Conservation (phyloP, 2,888 invertebrate genomes). For the Epirrhoe tristata region DNA sequence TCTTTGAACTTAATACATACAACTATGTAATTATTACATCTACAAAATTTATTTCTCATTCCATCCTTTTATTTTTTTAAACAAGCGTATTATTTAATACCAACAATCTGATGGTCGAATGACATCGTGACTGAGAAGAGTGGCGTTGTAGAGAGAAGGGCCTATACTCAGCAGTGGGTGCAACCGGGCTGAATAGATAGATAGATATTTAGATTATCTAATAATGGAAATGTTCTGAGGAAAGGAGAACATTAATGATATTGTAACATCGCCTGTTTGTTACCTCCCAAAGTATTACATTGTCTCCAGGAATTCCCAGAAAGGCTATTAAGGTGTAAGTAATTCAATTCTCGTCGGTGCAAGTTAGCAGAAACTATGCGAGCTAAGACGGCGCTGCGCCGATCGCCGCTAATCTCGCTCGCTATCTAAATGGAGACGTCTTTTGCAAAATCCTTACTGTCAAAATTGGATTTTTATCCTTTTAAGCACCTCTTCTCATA, state of each 20-base stretch:
- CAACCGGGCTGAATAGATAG: too few relatives aligned
- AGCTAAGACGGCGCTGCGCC: slow-evolving; percentile 62
- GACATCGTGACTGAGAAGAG: too few relatives aligned
- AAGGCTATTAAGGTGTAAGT: slow-evolving; percentile 40
- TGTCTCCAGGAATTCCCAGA: slow-evolving; percentile 21
- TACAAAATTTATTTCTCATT: neutral
- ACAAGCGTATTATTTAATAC: neutral
- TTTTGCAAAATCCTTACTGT: slow-evolving; percentile 67
- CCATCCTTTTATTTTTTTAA: neutral
- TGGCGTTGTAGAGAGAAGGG: too few relatives aligned
- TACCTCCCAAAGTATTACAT: slow-evolving; percentile 6
- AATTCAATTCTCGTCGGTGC: slow-evolving; percentile 68
- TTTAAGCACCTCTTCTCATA: slow-evolving; percentile 54
- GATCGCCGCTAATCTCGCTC: slow-evolving; percentile 65
- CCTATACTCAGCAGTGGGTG: too few relatives aligned
- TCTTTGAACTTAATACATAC: neutral
- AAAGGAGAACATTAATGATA: slow-evolving; percentile 11
- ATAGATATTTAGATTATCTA: too few relatives aligned
- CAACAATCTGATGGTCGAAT: too few relatives aligned
- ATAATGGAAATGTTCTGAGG: neutral
- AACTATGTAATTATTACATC: neutral
- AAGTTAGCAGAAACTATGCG: slow-evolving; percentile 68
- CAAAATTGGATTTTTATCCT: slow-evolving; percentile 70
- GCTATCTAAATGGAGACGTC: slow-evolving; percentile 67
- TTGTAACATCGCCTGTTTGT: neutral